These are phyloP conservation scores for Pteromalus puparum DNA, from an alignment of 1,140 invertebrate species.

Conservation along the genomic window DNA sequence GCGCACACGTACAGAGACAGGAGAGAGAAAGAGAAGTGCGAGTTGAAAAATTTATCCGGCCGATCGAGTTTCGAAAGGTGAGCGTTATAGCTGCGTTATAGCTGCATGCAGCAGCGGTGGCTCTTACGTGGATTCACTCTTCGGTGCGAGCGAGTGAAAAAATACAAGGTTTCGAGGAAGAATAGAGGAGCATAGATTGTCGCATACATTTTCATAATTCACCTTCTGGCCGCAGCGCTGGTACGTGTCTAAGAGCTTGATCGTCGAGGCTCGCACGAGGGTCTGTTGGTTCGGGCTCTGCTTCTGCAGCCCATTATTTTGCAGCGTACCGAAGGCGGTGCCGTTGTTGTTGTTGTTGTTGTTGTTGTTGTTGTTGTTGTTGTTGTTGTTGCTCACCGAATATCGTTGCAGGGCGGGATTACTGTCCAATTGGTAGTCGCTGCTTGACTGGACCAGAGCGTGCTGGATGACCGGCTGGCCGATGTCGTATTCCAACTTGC, in stretches of 20 bases:
- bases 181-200: neutral
- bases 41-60: neutral
- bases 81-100: too few relatives aligned
- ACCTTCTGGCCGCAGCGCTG: slow-evolving; percentile 83
- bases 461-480: slow-evolving; percentile 74
- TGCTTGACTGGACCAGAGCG: slow-evolving; percentile 72
- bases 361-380: too few relatives aligned
- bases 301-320: slow-evolving; percentile 75
- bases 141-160: neutral
- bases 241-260: slow-evolving; percentile 84
- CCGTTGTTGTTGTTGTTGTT: slow-evolving; percentile 69
- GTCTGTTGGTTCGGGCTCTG: slow-evolving; percentile 78
- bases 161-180: neutral
- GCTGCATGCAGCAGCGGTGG: too few relatives aligned
- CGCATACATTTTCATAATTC: neutral
- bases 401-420: slow-evolving; percentile 66
- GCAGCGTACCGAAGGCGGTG: slow-evolving; percentile 70
- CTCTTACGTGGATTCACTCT: too few relatives aligned
- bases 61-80: slow-evolving; percentile 26
- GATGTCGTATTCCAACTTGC: slow-evolving; percentile 78
- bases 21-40: neutral
- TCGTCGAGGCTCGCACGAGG: slow-evolving; percentile 82
- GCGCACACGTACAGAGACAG: neutral
- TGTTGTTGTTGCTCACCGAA: slow-evolving; percentile 71
- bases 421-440: slow-evolving; percentile 67